phyloP scores from a whole-genome alignment of 2,888 invertebrate species.

The Sinohyriopsis cumingii region DNA sequence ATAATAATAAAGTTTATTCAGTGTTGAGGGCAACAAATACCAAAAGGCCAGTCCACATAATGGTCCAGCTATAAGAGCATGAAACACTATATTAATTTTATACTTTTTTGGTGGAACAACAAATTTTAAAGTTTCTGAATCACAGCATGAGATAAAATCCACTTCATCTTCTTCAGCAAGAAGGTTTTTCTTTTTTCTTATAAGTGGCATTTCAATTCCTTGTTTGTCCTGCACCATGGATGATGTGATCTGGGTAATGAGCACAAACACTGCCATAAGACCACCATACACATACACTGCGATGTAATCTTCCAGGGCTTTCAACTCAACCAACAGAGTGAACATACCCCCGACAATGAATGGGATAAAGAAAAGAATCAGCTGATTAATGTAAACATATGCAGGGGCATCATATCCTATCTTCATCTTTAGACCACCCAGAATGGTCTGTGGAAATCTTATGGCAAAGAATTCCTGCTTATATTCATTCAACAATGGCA shows the following conservation, averaged over 20 bases:
- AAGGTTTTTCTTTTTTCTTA: constrained; percentile 55
- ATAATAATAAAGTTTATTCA: constrained; percentile 56
- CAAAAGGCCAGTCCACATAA: constrained; percentile 60
- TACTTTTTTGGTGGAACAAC: constrained; percentile 64
- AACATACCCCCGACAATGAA: constrained; percentile 64
- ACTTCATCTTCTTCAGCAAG: constrained; percentile 66
- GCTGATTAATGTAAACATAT: constrained; percentile 65
- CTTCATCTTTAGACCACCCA: constrained; percentile 67
- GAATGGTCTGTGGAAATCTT: constrained; percentile 67
- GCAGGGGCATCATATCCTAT: constrained; percentile 65
- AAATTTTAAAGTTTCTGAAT: constrained; percentile 65
- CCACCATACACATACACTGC: constrained; percentile 57
- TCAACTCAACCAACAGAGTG: constrained; percentile 60
- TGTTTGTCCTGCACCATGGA: constrained; percentile 47
- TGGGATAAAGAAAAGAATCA: constrained; percentile 63
- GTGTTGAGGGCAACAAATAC: constrained; percentile 62
- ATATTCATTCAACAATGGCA: constrained; percentile 68
- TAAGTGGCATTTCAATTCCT: constrained; percentile 12
- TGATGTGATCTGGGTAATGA: constrained; percentile 56
- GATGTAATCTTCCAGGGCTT: constrained; percentile 49
- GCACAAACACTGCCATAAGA: constrained; percentile 56
- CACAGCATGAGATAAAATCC: constrained; percentile 66
- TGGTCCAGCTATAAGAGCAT: constrained; percentile 58
- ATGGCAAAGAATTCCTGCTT: constrained; percentile 68
- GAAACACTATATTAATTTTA: constrained; percentile 60